phyloP scores from a whole-genome alignment of 2,888 invertebrate genomes.

The Drepana falcataria region DNA sequence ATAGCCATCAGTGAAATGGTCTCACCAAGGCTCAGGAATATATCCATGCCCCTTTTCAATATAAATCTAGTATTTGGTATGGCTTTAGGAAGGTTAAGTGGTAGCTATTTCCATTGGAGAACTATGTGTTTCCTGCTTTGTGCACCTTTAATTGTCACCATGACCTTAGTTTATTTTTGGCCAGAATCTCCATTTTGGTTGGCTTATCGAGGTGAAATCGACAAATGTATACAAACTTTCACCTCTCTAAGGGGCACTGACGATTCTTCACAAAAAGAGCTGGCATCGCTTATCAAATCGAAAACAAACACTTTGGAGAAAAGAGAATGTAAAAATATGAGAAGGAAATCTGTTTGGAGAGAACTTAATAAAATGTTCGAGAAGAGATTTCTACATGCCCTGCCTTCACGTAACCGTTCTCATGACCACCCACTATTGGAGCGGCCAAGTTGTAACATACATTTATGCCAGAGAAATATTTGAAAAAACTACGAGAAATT shows the following conservation, averaged over 20 bases:
- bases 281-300: background rate
- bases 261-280: background rate
- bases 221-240: background rate
- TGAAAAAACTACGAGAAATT: constrained; percentile 3
- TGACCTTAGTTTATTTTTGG: background rate
- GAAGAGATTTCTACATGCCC: constrained; percentile 13
- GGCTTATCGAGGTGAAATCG: constrained; percentile 1
- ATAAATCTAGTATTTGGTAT: background rate
- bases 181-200: constrained; percentile 1
- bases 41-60: background rate
- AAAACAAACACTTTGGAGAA: background rate
- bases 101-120: background rate
- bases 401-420: constrained; percentile 11
- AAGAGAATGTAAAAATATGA: background rate
- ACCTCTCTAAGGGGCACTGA: background rate
- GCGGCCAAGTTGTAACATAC: constrained; percentile 10
- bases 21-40: constrained; percentile 4
- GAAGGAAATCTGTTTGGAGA: background rate
- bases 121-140: background rate
- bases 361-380: background rate
- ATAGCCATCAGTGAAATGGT: constrained; percentile 4
- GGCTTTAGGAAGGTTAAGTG: background rate
- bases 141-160: background rate
- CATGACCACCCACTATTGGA: constrained; percentile 11
- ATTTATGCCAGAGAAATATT: constrained; percentile 13